Evolutionary conservation across 2,888 invertebrate genomes (phyloP), one percentile per base, ranked within the genome.

Genomic region (Mactromeris polynyma): DNA sequence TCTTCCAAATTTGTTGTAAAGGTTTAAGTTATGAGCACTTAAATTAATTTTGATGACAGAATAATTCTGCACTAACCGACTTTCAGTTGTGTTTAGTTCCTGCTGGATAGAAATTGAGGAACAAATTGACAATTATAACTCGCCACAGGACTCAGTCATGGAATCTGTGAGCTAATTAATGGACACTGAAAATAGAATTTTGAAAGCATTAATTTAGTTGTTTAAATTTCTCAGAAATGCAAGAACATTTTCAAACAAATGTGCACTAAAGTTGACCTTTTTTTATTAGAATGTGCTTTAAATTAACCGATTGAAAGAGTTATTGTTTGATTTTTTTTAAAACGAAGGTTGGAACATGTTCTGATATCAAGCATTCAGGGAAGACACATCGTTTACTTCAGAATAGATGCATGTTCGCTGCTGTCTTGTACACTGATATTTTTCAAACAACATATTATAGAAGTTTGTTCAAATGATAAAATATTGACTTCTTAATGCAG

Each of bases 91-190:
- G 58, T 64, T 64, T 64, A 26, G 9, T 64, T 26, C 26, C 26
- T 26, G n/a, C 58, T 26, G 26, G 26, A 64, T 26, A 11, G 9
- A n/a, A 64, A 26, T 64, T 26, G n/a, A 11, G n/a, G 58, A 26
- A 64, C 58, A 64, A 64, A 64, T 64, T 64, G 58, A 64, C 26
- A 64, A 64, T 64, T 64, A 64, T n/a, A n/a, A 64, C 58, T 64
- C 58, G n/a, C 58, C 26, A 9, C 26, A 64, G 58, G 58, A 64
- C 58, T 26, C 26, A 4, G 14, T 46, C 11, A 17, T 64, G 58
- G n/a, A 26, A 26, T 26, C 58, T 64, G 58, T 9, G 26, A 26
- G 7, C 9, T 64, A 64, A 64, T 26, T 64, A 64, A 21, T n/a
- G 58, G 26, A 64, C 58, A 64, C 58, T 64, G 58, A 26, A 2